phyloP scores from a whole-genome alignment of 2,113 vertebrate species.

The Ictidomys tridecemlineatus region DNA sequence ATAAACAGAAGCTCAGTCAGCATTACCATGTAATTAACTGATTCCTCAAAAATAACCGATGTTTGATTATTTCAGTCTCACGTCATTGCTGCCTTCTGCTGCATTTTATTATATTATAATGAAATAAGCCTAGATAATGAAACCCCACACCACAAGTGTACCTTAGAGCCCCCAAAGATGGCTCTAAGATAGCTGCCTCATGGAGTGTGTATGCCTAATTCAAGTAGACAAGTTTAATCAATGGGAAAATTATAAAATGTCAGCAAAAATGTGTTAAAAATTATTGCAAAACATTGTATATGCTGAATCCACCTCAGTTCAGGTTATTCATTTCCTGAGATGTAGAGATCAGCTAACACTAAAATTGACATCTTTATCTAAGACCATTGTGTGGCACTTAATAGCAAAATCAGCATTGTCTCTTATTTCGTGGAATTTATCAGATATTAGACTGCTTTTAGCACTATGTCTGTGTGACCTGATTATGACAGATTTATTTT shows the following conservation, averaged over 20 bases:
- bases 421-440: conserved; percentile 59
- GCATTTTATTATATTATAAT: conserved; percentile 39
- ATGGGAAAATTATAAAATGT: conserved; percentile 40
- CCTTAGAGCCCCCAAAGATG: neutral
- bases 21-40: conserved; percentile 1
- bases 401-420: conserved; percentile 45
- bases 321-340: conserved; percentile 15
- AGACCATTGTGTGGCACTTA: conserved; percentile 39
- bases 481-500: conserved; percentile 80
- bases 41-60: conserved; percentile 5
- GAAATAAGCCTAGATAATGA: conserved; percentile 14
- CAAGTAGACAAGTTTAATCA: conserved; percentile 42
- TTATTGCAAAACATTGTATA: neutral
- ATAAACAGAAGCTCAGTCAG: neutral
- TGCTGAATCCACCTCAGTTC: neutral
- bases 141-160: neutral
- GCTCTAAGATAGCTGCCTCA: neutral
- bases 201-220: neutral
- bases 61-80: conserved; percentile 50
- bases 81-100: neutral
- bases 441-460: conserved; percentile 69
- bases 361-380: conserved; percentile 57
- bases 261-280: neutral
- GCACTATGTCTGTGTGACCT: conserved; percentile 54
- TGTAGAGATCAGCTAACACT: neutral